Evolutionary conservation across 2,888 invertebrate species (phyloP).

Genomic region (Nomada fucata): DNA sequence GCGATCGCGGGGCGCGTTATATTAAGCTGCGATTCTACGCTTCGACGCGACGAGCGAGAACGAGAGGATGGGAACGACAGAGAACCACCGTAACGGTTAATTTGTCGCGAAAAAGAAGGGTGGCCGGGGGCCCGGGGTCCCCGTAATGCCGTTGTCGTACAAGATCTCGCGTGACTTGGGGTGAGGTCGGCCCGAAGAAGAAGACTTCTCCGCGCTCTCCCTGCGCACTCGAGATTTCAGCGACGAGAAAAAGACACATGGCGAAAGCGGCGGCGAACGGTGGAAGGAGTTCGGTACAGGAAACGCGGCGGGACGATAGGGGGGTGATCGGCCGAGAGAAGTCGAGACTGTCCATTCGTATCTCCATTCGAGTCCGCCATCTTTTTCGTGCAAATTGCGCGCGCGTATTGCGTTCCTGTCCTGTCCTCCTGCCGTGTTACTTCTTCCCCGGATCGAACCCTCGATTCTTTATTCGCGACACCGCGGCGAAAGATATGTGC

Average conservation of each 20-base stretch:
- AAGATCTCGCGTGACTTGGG: slow-evolving; percentile 54
- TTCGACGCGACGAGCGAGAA: background rate
- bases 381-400: slow-evolving; percentile 68
- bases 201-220: slow-evolving; percentile 33
- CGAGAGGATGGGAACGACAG: slow-evolving; percentile 8
- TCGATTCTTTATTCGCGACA: background rate
- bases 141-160: slow-evolving; percentile 68
- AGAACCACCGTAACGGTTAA: slow-evolving; percentile 59
- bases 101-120: slow-evolving; percentile 65
- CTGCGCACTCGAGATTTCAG: slow-evolving; percentile 58
- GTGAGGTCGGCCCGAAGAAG: slow-evolving; percentile 10
- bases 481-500: background rate
- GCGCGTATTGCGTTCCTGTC: slow-evolving; percentile 57
- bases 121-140: slow-evolving; percentile 15
- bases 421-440: background rate
- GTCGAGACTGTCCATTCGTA: slow-evolving; percentile 56
- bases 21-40: slow-evolving; percentile 14
- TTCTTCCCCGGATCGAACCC: background rate
- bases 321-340: slow-evolving; percentile 39
- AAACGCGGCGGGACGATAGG: slow-evolving; percentile 34
- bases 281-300: slow-evolving; percentile 27
- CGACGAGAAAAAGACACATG: slow-evolving; percentile 62
- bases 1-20: background rate
- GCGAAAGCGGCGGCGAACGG: slow-evolving; percentile 9
- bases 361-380: slow-evolving; percentile 60